phyloP scores from a whole-genome alignment of 2,113 vertebrate genomes.

The Psettodes erumei region DNA sequence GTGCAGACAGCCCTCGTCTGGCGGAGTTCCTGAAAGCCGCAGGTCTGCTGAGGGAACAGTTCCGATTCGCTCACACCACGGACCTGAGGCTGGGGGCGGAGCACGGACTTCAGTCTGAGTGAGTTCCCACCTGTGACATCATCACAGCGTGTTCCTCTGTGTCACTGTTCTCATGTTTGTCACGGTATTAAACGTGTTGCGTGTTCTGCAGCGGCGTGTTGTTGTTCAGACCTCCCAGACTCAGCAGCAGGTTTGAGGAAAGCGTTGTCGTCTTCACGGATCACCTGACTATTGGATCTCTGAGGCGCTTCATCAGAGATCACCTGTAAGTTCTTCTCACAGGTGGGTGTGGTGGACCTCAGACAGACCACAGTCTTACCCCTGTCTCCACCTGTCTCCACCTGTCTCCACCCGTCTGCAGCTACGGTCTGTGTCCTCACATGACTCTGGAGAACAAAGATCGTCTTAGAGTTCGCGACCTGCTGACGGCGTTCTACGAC shows the following conservation, averaged over 20 bases:
- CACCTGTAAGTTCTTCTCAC: slow-evolving; percentile 75
- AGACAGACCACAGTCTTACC: neutral
- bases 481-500: slow-evolving; percentile 80
- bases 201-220: slow-evolving; percentile 69
- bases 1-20: slow-evolving; percentile 50
- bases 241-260: slow-evolving; percentile 79
- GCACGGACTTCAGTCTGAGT: slow-evolving; percentile 66
- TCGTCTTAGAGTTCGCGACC: slow-evolving; percentile 76
- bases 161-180: neutral
- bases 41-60: slow-evolving; percentile 76
- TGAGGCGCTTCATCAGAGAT: slow-evolving; percentile 83
- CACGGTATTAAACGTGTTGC: too few species aligned
- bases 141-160: neutral
- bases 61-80: slow-evolving; percentile 77
- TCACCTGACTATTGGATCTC: slow-evolving; percentile 59
- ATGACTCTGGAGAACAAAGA: slow-evolving; percentile 81
- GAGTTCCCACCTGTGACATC: slow-evolving; percentile 47
- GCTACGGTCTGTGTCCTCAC: slow-evolving; percentile 84
- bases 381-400: neutral
- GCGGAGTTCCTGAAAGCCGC: slow-evolving; percentile 79
- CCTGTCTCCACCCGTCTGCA: slow-evolving; percentile 40
- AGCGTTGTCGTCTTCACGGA: slow-evolving; percentile 58
- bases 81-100: slow-evolving; percentile 53
- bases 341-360: too few species aligned
- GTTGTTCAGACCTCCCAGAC: slow-evolving; percentile 78